phyloP scores from a whole-genome alignment of 1,140 invertebrate genomes.

The Vanessa atalanta region DNA sequence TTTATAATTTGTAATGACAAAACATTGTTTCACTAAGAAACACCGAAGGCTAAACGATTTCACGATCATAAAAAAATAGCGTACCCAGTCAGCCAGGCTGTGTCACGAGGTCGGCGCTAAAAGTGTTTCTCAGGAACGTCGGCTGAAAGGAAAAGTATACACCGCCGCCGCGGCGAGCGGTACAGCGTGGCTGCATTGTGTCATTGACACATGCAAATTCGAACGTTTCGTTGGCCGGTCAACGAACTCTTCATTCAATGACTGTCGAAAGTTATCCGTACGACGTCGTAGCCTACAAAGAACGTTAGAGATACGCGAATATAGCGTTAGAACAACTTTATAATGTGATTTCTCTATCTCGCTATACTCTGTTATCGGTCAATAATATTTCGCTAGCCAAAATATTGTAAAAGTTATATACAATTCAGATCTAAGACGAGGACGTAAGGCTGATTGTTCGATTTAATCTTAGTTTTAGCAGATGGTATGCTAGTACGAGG shows the following conservation, averaged over 20 bases:
- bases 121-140: conserved; percentile 59
- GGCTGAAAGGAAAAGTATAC: conserved; percentile 48
- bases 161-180: conserved; percentile 29
- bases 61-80: conserved; percentile 41
- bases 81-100: conserved; percentile 43
- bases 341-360: conserved; percentile 10
- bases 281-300: conserved; percentile 35
- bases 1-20: conserved; percentile 16
- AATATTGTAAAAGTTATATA: not conserved
- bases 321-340: conserved; percentile 9
- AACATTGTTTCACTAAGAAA: conserved; percentile 8
- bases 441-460: conserved; percentile 3
- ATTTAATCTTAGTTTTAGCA: not conserved
- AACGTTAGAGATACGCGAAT: conserved; percentile 26
- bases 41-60: conserved; percentile 46
- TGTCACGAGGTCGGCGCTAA: conserved; percentile 69
- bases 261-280: conserved; percentile 43
- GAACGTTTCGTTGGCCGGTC: conserved; percentile 45
- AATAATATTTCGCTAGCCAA: conserved; percentile 11
- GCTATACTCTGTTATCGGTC: conserved; percentile 3
- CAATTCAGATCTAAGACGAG: not conserved
- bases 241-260: conserved; percentile 46
- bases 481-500: conserved; percentile 43
- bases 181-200: conserved; percentile 34
- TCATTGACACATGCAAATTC: conserved; percentile 46